Conservation (phyloP, 1,140 invertebrate species). For the Ostrea edulis region DNA sequence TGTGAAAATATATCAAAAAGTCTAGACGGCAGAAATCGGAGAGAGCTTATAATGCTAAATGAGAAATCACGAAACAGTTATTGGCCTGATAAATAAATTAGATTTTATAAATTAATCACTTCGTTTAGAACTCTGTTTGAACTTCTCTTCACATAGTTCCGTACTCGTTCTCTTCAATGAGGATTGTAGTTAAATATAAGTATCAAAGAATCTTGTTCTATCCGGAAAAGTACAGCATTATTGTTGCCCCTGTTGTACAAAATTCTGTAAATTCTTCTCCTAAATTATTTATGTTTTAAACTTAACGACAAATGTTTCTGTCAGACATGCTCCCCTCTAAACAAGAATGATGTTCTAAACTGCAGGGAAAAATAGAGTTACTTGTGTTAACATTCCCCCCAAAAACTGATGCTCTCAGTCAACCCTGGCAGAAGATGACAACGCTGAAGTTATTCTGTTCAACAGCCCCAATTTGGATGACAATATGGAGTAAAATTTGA, state of each 20-base stretch:
- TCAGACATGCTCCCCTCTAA: background rate
- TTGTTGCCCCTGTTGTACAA: background rate
- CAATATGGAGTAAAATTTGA: background rate
- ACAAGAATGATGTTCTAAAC: background rate
- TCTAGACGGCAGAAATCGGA: background rate
- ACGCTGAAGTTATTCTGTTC: background rate
- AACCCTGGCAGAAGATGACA: background rate
- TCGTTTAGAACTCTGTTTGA: background rate
- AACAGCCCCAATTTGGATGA: background rate
- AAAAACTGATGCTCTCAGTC: background rate
- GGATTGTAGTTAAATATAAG: background rate
- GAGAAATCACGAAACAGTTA: background rate
- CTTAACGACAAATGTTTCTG: background rate
- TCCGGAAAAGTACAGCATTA: background rate
- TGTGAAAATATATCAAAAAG: background rate
- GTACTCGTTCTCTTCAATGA: background rate
- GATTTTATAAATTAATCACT: background rate
- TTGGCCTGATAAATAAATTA: background rate
- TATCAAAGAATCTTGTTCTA: conserved; percentile 6
- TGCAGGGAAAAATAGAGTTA: background rate
- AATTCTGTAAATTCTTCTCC: conserved; percentile 5
- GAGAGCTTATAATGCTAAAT: background rate
- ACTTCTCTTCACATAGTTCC: background rate
- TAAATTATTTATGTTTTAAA: background rate
- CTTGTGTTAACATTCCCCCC: background rate